phyloP scores from a whole-genome alignment of 2,797 vertebrate genomes.

The Anisognathus igniventris region DNA sequence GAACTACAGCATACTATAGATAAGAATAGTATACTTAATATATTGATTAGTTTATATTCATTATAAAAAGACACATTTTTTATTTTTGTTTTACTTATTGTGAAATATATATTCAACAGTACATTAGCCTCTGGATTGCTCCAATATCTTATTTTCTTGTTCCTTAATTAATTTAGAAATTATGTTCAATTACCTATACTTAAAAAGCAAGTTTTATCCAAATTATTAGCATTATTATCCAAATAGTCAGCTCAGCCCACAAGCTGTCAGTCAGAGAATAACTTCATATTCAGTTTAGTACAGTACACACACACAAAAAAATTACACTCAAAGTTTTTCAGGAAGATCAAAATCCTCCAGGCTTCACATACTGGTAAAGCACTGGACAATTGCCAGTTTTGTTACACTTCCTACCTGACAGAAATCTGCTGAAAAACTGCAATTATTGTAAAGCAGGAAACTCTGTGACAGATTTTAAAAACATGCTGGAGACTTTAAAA shows the following conservation, averaged over 20 bases:
- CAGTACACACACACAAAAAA: not conserved
- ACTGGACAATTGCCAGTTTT: not conserved
- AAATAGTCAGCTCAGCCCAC: not conserved
- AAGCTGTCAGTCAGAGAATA: not conserved
- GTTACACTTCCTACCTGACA: not conserved
- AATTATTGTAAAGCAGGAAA: not conserved
- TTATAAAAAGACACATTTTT: not conserved
- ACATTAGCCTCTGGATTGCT: not conserved
- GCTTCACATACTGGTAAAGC: not conserved
- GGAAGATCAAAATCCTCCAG: not conserved
- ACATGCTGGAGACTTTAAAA: not conserved
- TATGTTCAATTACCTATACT: not conserved
- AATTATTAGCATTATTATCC: not conserved
- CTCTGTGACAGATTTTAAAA: not conserved
- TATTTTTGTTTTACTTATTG: not conserved
- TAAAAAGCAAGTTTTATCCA: not conserved
- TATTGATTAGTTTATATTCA: not conserved
- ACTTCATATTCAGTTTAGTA: not conserved
- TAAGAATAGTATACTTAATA: not conserved
- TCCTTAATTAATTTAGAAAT: not conserved
- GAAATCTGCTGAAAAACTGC: not conserved
- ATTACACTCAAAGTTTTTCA: not conserved
- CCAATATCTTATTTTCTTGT: not conserved
- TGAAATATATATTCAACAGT: not conserved
- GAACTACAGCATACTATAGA: not conserved